Evolutionary conservation across 2,888 invertebrate genomes (phyloP).

Genomic region (Oscheius sp.): DNA sequence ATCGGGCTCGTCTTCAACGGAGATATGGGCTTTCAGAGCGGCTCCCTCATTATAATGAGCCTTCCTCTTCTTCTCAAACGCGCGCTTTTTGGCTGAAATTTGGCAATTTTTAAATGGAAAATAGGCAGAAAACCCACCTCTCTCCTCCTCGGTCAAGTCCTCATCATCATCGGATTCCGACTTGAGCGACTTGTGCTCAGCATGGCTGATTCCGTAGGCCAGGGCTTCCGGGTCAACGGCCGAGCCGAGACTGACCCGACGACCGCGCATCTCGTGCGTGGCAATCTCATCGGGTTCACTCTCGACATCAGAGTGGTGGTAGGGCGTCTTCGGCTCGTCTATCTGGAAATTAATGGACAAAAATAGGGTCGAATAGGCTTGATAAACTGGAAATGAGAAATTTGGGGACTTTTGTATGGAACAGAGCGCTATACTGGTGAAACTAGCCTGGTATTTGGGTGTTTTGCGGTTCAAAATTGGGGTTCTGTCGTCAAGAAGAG

Average conservation of each 20-base stretch:
- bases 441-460: too few relatives aligned
- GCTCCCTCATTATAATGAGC: constrained; percentile 97
- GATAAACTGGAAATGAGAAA: too few relatives aligned
- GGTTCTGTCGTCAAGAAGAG: too few relatives aligned
- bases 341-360: constrained; percentile 56
- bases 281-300: constrained; percentile 68
- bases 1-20: constrained; percentile 22
- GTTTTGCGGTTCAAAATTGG: too few relatives aligned
- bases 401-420: too few relatives aligned
- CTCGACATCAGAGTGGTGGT: constrained; percentile 78
- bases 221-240: constrained; percentile 65
- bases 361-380: too few relatives aligned
- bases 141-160: constrained; percentile 63
- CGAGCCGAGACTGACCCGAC: constrained; percentile 67
- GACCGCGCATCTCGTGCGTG: constrained; percentile 26
- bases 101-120: background rate
- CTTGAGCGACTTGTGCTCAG: constrained; percentile 38
- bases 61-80: constrained; percentile 91
- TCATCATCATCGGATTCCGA: constrained; percentile 61
- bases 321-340: constrained; percentile 97
- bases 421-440: too few relatives aligned
- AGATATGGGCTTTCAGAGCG: constrained; percentile 80
- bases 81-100: constrained; percentile 62
- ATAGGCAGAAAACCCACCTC: constrained; percentile 39
- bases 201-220: constrained; percentile 37